Evolutionary conservation across 2,888 invertebrate species (phyloP), one percentile per base, ranked within the genome.

Genomic region (Seira sanloemensis): DNA sequence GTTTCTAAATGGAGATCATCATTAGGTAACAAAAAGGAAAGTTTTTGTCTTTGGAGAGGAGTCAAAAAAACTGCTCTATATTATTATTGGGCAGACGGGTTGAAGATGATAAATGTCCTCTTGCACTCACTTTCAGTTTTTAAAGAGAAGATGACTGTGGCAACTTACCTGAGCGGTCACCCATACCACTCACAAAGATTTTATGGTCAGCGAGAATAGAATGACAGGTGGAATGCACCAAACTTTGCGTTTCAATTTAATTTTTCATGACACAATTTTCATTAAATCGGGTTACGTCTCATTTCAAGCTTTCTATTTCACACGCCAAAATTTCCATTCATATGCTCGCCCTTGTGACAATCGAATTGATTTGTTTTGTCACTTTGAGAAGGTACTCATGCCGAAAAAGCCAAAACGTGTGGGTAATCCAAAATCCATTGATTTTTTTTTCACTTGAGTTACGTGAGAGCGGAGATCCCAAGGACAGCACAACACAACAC

Each of bases 241-340:
- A n/a, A n/a, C n/a, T n/a, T n/a, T n/a, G n/a, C n/a, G n/a, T n/a
- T n/a, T n/a, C 2, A 50, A n/a, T 50, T 50, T 50, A 12, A 16
- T 16, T 50, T 50, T 50, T 50, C 50, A 50, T 50, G 50, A 50
- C 50, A 50, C 50, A 50, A 50, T 50, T 50, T 50, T 50, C 16
- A 4, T 37, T 7, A 18, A 50, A 50, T 50, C 50, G 50, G 50
- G 50, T 50, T 50, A 50, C 5, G 50, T 12, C 50, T 50, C 50
- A 50, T 50, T 37, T 12, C 37, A 12, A 50, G 50, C 50, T 50
- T 50, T 50, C 50, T 50, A 50, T 50, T 50, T 50, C 50, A 50
- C 50, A 50, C 50, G 50, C 50, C 50, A 50, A 50, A 50, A 50
- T 50, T 50, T 50, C 50, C 50, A 50, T 50, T 50, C 16, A 50